These are phyloP conservation scores for Ataeniobius toweri DNA, from an alignment of 2,797 vertebrate species.

Conservation along the genomic window DNA sequence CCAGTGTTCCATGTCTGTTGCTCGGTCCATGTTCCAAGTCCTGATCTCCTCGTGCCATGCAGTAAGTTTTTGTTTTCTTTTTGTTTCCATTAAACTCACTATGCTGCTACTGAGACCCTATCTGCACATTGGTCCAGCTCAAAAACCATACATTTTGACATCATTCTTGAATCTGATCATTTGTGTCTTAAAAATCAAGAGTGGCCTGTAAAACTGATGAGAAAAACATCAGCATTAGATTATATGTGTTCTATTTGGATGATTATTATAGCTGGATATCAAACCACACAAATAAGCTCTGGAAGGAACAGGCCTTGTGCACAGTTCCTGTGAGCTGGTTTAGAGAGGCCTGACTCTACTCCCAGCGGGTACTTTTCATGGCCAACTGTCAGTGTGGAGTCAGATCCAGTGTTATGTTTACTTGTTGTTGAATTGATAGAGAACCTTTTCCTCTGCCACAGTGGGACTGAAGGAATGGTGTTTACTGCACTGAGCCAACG, in stretches of 20 bases:
- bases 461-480: conserved; percentile 79
- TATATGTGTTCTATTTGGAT: neutral
- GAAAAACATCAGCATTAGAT: neutral
- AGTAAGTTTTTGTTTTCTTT: no score
- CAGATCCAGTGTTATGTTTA: conserved; percentile 56
- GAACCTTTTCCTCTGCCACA: conserved; percentile 66
- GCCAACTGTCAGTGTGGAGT: conserved; percentile 60
- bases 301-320: neutral
- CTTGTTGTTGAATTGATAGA: conserved; percentile 66
- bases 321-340: neutral
- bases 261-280: neutral
- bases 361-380: conserved; percentile 49
- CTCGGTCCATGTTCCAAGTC: no score
- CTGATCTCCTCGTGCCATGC: no score
- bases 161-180: no score
- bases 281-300: neutral
- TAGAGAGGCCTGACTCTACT: conserved; percentile 33
- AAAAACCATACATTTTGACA: no score
- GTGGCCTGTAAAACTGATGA: neutral
- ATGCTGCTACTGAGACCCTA: no score
- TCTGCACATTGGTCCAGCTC: no score
- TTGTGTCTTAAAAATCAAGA: neutral
- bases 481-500: conserved; percentile 84
- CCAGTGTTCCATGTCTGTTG: no score
- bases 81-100: no score